These are phyloP conservation scores for Acleris sparsana DNA, from an alignment of 2,888 invertebrate species.

Conservation along the genomic window DNA sequence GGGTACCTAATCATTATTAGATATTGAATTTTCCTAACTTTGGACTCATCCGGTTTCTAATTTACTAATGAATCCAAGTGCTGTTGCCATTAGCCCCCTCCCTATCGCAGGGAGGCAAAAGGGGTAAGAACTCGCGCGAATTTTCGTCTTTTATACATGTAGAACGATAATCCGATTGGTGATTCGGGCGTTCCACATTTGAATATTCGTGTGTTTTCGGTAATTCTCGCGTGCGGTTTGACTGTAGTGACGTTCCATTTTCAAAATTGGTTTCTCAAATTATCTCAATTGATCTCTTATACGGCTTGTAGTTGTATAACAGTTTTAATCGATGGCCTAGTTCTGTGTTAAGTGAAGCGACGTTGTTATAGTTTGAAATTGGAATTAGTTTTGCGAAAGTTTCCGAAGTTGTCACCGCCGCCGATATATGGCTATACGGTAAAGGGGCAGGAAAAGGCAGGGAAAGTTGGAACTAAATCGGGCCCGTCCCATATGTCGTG, in stretches of 20 bases:
- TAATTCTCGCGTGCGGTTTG: slow-evolving; percentile 60
- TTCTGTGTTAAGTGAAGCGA: slow-evolving; percentile 28
- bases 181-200: slow-evolving; percentile 78
- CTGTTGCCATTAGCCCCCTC: slow-evolving; percentile 72
- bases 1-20: slow-evolving; percentile 79
- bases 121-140: slow-evolving; percentile 76
- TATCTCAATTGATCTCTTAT: slow-evolving; percentile 22
- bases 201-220: slow-evolving; percentile 74
- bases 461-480: slow-evolving; percentile 38
- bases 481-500: slow-evolving; percentile 41
- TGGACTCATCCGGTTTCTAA: slow-evolving; percentile 84
- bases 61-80: slow-evolving; percentile 84
- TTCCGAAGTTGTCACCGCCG: slow-evolving; percentile 20
- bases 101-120: slow-evolving; percentile 55
- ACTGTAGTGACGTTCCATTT: slow-evolving; percentile 57
- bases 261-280: slow-evolving; percentile 48
- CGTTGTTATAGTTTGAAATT: slow-evolving; percentile 16
- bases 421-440: slow-evolving; percentile 14
- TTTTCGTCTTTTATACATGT: slow-evolving; percentile 83
- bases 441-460: slow-evolving; percentile 36
- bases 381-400: slow-evolving; percentile 34
- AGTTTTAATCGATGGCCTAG: slow-evolving; percentile 26
- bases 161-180: slow-evolving; percentile 82
- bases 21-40: slow-evolving; percentile 84
- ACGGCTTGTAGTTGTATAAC: slow-evolving; percentile 4